phyloP scores from a whole-genome alignment of 2,888 invertebrate species.

The Ennomos fuscantarius region DNA sequence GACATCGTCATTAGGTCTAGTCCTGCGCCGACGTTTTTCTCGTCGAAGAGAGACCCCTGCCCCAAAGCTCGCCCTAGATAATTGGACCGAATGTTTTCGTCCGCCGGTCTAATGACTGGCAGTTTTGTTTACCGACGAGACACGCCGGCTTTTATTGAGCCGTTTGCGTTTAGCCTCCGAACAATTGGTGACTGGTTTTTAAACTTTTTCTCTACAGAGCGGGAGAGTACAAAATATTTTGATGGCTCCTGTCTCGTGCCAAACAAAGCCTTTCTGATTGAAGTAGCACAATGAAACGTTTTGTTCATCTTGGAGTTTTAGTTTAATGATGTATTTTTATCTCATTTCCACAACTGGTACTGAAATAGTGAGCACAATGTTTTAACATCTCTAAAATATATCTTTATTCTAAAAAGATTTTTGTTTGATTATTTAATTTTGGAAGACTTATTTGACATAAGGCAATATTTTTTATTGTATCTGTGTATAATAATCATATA shows the following conservation, averaged over 20 bases:
- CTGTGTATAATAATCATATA: too few relatives aligned
- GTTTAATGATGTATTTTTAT: conserved; percentile 24
- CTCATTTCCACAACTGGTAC: conserved; percentile 4
- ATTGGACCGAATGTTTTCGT: conserved; percentile 80
- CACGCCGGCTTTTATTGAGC: conserved; percentile 75
- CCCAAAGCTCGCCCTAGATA: conserved; percentile 60
- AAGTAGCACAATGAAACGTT: conserved; percentile 30
- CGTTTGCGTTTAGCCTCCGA: conserved; percentile 68
- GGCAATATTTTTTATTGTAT: too few relatives aligned
- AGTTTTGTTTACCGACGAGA: conserved; percentile 79
- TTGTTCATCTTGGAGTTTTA: conserved; percentile 22
- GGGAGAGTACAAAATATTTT: conserved; percentile 29
- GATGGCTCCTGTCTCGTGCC: conserved; percentile 24
- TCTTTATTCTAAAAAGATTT: too few relatives aligned
- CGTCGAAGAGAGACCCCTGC: conserved; percentile 39
- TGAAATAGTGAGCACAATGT: conserved; percentile 1
- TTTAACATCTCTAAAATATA: too few relatives aligned
- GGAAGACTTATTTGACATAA: too few relatives aligned
- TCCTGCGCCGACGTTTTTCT: conserved; percentile 68
- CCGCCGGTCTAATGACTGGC: conserved; percentile 79
- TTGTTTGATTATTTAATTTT: too few relatives aligned
- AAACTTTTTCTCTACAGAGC: conserved; percentile 41
- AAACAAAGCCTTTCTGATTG: conserved; percentile 35
- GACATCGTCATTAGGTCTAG: conserved; percentile 79
- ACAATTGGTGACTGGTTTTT: conserved; percentile 61